Percentiles rank a stretch among this genome's conserved stretches.
phyloP scores from a whole-genome alignment of 2,113 vertebrate species.

The Cynocephalus volans region DNA sequence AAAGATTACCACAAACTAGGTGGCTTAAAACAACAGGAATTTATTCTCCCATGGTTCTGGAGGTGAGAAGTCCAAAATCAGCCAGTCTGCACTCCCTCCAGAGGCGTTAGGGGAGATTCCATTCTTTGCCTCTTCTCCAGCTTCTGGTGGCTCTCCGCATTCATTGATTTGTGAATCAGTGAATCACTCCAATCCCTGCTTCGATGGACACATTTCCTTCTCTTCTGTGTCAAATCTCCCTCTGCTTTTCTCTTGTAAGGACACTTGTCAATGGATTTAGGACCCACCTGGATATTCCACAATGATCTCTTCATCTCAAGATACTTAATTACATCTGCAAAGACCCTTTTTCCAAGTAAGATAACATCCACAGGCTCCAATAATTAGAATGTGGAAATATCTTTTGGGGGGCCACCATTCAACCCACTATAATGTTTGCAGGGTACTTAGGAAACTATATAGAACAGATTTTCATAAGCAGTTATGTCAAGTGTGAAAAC shows the following conservation, averaged over 20 bases:
- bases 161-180: conserved; percentile 27
- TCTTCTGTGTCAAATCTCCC: conserved; percentile 51
- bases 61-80: conserved; percentile 8
- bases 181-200: conserved; percentile 21
- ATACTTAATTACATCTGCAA: conserved; percentile 63
- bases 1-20: conserved; percentile 47
- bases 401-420: neutral
- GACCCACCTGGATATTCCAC: neutral
- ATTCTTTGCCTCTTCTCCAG: conserved; percentile 53
- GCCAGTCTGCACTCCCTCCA: neutral
- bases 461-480: conserved; percentile 67
- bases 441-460: conserved; percentile 45
- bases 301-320: conserved; percentile 57
- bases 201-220: neutral
- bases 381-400: conserved; percentile 57
- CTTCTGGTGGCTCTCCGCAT: conserved; percentile 12
- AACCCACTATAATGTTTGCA: conserved; percentile 47
- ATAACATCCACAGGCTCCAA: conserved; percentile 5
- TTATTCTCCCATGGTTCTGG: conserved; percentile 57
- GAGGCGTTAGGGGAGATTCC: neutral
- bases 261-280: conserved; percentile 37
- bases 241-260: conserved; percentile 31
- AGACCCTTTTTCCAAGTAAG: conserved; percentile 49
- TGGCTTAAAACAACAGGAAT: conserved; percentile 63
- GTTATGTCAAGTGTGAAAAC: conserved; percentile 45